These are phyloP conservation scores for Isotomurus palustris DNA, from an alignment of 2,888 invertebrate species.

Conservation along the genomic window DNA sequence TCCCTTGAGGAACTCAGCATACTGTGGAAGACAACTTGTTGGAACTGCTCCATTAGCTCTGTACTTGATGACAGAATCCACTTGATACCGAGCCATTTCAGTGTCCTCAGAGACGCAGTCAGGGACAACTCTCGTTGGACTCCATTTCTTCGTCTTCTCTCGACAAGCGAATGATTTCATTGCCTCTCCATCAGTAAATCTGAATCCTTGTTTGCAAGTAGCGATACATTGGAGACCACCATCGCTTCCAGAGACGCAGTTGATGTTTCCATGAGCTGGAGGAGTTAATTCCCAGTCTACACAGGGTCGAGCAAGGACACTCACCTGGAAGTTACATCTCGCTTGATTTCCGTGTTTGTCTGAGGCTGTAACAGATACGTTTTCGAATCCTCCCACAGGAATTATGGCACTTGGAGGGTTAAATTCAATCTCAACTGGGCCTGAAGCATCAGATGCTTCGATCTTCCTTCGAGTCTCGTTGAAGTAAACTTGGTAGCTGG, in stretches of 20 bases:
- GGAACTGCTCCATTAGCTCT: constrained; percentile 86
- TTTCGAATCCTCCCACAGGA: constrained; percentile 72
- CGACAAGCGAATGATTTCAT: constrained; percentile 82
- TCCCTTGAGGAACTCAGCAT: constrained; percentile 65
- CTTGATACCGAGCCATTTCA: constrained; percentile 90
- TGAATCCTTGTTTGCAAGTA: constrained; percentile 78
- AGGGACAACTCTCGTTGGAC: constrained; percentile 70
- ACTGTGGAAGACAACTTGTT: constrained; percentile 74
- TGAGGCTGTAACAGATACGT: constrained; percentile 82
- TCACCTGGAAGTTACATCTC: constrained; percentile 80
- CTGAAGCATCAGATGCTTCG: constrained; percentile 81
- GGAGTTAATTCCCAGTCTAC: constrained; percentile 90
- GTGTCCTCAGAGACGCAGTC: constrained; percentile 60
- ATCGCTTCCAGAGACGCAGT: constrained; percentile 68
- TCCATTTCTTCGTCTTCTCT: constrained; percentile 71
- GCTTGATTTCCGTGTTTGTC: constrained; percentile 81
- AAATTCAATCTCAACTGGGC: constrained; percentile 77
- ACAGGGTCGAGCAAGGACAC: constrained; percentile 88
- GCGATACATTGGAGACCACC: constrained; percentile 85
- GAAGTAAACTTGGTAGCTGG: constrained; percentile 84
- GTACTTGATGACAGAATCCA: constrained; percentile 78
- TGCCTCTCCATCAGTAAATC: constrained; percentile 86
- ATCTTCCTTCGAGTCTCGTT: constrained; percentile 81
- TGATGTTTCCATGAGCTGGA: constrained; percentile 81
- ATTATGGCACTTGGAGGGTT: constrained; percentile 79